Conservation (phyloP, 1,140 invertebrate genomes). For the Meteorus sp. region DNA sequence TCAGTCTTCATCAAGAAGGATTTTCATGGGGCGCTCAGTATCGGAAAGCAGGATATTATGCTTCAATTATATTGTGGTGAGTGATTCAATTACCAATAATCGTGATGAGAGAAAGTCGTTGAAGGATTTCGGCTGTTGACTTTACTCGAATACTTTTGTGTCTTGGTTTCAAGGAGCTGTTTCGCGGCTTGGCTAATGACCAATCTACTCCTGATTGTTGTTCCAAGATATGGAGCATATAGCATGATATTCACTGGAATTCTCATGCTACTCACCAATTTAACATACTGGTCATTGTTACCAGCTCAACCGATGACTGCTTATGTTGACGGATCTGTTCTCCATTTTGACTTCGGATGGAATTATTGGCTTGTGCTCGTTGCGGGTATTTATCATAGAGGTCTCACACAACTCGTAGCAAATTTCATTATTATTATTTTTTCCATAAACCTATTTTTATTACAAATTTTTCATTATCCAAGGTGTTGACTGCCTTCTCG, state of each 20-base stretch:
- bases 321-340: slow-evolving; percentile 78
- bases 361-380: slow-evolving; percentile 90
- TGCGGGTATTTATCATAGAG: slow-evolving; percentile 72
- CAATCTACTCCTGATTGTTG: slow-evolving; percentile 88
- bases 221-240: slow-evolving; percentile 91
- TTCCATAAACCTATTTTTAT: too few relatives aligned
- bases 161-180: slow-evolving; percentile 70
- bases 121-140: slow-evolving; percentile 1
- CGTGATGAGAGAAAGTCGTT: not conserved
- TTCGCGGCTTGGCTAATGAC: slow-evolving; percentile 89
- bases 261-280: slow-evolving; percentile 74
- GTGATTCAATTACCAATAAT: slow-evolving; percentile 26
- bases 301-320: slow-evolving; percentile 81
- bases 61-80: slow-evolving; percentile 88
- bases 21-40: slow-evolving; percentile 96
- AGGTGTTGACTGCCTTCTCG: slow-evolving; percentile 75
- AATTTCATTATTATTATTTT: slow-evolving; percentile 27
- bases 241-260: slow-evolving; percentile 80
- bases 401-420: too few relatives aligned
- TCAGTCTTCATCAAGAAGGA: slow-evolving; percentile 92
- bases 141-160: slow-evolving; percentile 12
- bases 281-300: slow-evolving; percentile 82
- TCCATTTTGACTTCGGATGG: slow-evolving; percentile 86
- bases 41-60: slow-evolving; percentile 90
- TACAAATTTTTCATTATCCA: slow-evolving; percentile 40